Percentiles rank a stretch among this genome's conserved stretches.
Evolutionary conservation across 2,797 vertebrate species (phyloP).

Genomic region (Gobio occitaniae): DNA sequence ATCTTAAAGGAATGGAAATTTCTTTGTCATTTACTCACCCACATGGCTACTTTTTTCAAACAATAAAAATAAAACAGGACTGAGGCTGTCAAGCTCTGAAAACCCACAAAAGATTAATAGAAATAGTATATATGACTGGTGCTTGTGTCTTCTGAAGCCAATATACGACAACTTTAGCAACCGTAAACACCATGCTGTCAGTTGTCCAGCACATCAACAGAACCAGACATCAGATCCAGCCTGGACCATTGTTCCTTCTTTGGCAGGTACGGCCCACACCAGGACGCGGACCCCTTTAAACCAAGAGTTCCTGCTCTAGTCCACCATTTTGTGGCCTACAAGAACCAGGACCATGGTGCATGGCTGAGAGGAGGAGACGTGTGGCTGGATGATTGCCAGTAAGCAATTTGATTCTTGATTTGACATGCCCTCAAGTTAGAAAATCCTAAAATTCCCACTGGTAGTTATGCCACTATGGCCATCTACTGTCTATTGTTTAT

Average conservation of each 20-base stretch:
- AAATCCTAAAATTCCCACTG: background rate
- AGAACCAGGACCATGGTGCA: conserved; percentile 97
- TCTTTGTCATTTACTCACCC: background rate
- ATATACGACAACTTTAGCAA: background rate
- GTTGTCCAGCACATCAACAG: background rate
- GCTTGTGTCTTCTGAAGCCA: background rate
- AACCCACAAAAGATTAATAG: background rate
- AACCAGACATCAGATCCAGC: background rate
- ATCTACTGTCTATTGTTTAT: background rate
- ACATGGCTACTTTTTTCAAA: background rate
- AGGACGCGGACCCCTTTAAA: conserved; percentile 93
- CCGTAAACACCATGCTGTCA: background rate
- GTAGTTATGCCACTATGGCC: background rate
- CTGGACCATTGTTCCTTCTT: background rate
- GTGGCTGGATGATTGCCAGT: conserved; percentile 97
- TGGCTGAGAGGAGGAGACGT: conserved; percentile 97
- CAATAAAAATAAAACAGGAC: background rate
- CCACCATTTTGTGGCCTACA: conserved; percentile 89
- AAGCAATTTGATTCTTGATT: conserved; percentile 67
- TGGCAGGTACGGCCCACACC: conserved; percentile 91
- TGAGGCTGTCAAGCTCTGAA: background rate
- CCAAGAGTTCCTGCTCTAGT: conserved; percentile 94
- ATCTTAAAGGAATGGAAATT: background rate
- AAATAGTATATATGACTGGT: background rate
- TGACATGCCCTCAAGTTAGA: background rate